Conservation (phyloP, 2,888 invertebrate genomes). For the Rhopalosiphum nymphaeae region DNA sequence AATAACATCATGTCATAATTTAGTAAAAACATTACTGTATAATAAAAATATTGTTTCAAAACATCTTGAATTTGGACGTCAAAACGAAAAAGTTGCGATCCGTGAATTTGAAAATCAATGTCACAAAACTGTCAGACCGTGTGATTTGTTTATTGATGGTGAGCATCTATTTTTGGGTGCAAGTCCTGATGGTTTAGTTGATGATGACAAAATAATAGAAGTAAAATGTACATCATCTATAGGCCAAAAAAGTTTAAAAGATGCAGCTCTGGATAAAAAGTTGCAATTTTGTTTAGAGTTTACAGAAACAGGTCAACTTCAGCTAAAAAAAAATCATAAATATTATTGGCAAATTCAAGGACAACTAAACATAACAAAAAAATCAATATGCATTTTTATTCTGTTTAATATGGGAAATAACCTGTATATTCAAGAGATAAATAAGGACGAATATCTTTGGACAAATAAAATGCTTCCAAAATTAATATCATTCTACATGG, state of each 20-base stretch:
- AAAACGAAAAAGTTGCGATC: background rate
- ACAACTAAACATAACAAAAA: conserved; percentile 13
- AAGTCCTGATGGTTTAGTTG: conserved; percentile 30
- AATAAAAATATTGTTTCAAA: conserved; percentile 24
- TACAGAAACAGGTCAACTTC: conserved; percentile 33
- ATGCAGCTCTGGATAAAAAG: conserved; percentile 9
- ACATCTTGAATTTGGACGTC: conserved; percentile 4
- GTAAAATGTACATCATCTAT: conserved; percentile 35
- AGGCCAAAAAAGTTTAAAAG: background rate
- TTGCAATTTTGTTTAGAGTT: conserved; percentile 19
- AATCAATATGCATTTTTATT: background rate
- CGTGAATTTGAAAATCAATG: background rate
- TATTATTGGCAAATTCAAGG: conserved; percentile 43
- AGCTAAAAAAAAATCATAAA: conserved; percentile 23
- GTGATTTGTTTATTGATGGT: background rate
- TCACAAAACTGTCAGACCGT: background rate
- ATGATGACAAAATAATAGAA: conserved; percentile 14
- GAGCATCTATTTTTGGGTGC: background rate
- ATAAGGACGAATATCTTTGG: conserved; percentile 19
- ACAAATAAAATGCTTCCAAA: conserved; percentile 15
- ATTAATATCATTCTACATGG: background rate
- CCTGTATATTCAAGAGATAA: background rate
- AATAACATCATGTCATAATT: conserved; percentile 7
- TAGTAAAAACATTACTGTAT: background rate
- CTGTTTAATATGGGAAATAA: background rate